phyloP scores from a whole-genome alignment of 2,888 invertebrate genomes.

The Agonopterix heracliana region DNA sequence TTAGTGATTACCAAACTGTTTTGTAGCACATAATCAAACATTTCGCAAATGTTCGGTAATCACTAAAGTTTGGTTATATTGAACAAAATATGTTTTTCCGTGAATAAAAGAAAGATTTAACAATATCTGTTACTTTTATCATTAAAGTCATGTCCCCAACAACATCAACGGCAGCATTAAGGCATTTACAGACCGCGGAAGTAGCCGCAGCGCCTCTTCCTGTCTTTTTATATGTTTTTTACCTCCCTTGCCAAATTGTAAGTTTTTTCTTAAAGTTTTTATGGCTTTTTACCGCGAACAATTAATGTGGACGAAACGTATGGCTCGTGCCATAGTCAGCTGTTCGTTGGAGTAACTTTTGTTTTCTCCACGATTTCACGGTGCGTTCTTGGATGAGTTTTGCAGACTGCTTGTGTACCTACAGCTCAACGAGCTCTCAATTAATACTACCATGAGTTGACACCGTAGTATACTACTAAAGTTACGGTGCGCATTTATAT shows the following conservation, averaged over 20 bases:
- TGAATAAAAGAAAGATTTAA: no score
- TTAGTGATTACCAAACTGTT: no score
- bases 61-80: no score
- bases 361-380: conserved; percentile 28
- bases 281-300: conserved; percentile 32
- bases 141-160: conserved; percentile 29
- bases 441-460: neutral
- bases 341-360: conserved; percentile 41
- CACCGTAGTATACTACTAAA: no score
- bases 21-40: no score
- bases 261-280: conserved; percentile 49
- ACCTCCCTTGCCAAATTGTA: conserved; percentile 59
- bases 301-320: conserved; percentile 45
- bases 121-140: no score
- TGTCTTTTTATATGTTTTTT: conserved; percentile 38
- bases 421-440: neutral
- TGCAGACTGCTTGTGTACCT: neutral
- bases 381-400: neutral
- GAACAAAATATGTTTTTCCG: no score
- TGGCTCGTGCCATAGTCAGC: conserved; percentile 65
- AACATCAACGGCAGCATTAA: conserved; percentile 16
- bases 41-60: no score
- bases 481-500: no score
- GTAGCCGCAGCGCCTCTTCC: conserved; percentile 69
- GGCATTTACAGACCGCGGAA: conserved; percentile 52